Evolutionary conservation across 2,113 vertebrate species (phyloP), one percentile per base, ranked within the genome.

Genomic region (Cyanoliseus patagonus): DNA sequence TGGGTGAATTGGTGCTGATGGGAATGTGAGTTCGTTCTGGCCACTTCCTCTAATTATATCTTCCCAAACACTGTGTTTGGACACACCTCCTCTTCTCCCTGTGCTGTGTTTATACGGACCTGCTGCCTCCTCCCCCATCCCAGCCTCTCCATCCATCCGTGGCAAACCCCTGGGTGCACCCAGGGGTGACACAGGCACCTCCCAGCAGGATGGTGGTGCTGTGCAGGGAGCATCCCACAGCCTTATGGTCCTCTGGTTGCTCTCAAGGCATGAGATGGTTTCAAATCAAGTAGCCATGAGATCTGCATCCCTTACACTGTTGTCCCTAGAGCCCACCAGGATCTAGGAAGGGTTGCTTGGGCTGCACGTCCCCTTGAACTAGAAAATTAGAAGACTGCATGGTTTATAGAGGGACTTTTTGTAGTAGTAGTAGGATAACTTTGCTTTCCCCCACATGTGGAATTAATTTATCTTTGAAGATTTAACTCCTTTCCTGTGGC

Each of bases 371-470:
- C 64, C 79, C 47, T 73, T 63, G 39, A 23, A 9, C 12, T 3
- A 74, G 75, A 18, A 89, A 23, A 9, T 13, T 3, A 74, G 75
- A 18, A 89, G 20, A 35, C 57, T 78, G 27, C 59, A 3, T 39
- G 67, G 37, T 4, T 77, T 89, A 64, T 16, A 87, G 70, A 79
- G 64, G 62, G 85, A 72, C 77, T 78, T 84, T 37, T 96, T 97
- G 83, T 92, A 86, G 78, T 46, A 85, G 70, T 83, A 80, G 88
- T 51, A 59, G 88, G 67, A 95, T 96, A 97, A 98, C 96, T 97
- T 97, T 82, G 97, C 97, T 97, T 98, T 98, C 97, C 97, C 98
- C 97, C 98, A 96, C 98, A 98, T 98, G 97, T 98, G 98, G 98
- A 98, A 97, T 95, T 97, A 96, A 98, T 98, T 98, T 98, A 96